Conservation (phyloP, 2,113 vertebrate species). For the Numenius arquata region DNA sequence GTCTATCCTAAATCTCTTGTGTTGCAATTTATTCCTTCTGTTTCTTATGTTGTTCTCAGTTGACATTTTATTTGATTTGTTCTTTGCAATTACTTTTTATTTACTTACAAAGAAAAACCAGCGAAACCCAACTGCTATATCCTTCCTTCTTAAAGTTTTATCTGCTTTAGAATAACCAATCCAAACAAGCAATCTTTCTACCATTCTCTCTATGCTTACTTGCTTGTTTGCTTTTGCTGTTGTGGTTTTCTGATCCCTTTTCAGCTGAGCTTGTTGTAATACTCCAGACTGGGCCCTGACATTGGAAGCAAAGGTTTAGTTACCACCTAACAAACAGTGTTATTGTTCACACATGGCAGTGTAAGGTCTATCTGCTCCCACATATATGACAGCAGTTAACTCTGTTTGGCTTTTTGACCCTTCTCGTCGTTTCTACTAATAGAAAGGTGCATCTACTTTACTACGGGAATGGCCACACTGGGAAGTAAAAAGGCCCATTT, state of each 20-base stretch:
- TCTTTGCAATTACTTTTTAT: not conserved
- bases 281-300: not conserved
- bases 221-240: not conserved
- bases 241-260: not conserved
- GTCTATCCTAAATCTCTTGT: not conserved
- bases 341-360: not conserved
- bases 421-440: not conserved
- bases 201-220: not conserved
- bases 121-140: not conserved
- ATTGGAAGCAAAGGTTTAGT: not conserved
- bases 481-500: not conserved
- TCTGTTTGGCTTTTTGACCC: not conserved
- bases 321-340: not conserved
- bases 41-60: not conserved
- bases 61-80: not conserved
- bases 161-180: not conserved
- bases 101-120: not conserved
- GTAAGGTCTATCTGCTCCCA: too few species aligned
- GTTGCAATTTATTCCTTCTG: not conserved
- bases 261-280: not conserved
- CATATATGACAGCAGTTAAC: not conserved
- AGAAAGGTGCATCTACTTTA: not conserved
- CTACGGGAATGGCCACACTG: not conserved
- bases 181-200: not conserved
- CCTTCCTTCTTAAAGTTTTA: not conserved